Conservation (phyloP, 2,797 vertebrate genomes). For the Chiroxiphia lanceolata region DNA sequence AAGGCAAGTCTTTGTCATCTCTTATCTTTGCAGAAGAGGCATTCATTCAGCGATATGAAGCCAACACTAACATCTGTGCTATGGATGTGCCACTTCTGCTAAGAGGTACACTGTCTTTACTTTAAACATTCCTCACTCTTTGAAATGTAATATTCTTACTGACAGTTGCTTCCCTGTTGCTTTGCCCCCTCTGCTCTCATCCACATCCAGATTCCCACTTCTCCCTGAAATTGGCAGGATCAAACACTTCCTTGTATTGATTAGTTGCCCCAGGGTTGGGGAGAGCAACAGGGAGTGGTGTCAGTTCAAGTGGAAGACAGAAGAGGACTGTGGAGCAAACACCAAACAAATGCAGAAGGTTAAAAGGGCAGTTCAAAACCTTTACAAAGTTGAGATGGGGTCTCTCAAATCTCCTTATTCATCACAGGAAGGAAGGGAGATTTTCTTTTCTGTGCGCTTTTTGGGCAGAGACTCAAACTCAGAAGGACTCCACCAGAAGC, state of each 20-base stretch:
- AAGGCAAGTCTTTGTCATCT: not conserved
- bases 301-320: not conserved
- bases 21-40: not conserved
- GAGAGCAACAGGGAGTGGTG: not conserved
- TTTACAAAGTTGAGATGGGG: not conserved
- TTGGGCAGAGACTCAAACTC: not conserved
- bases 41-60: fast-evolving
- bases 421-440: not conserved
- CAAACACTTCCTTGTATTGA: not conserved
- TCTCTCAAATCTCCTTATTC: not conserved
- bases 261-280: fast-evolving
- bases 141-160: not conserved
- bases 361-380: not conserved
- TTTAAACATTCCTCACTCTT: not conserved
- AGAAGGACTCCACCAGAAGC: not conserved
- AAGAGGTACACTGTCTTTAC: not conserved
- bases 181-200: not conserved
- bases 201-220: not conserved
- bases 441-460: not conserved
- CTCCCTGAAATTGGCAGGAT: not conserved
- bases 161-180: not conserved
- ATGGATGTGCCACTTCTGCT: not conserved
- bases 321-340: not conserved
- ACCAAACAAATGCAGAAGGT: not conserved
- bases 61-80: not conserved